Conservation (phyloP, 2,797 vertebrate genomes). For the Hydrolagus colliei region DNA sequence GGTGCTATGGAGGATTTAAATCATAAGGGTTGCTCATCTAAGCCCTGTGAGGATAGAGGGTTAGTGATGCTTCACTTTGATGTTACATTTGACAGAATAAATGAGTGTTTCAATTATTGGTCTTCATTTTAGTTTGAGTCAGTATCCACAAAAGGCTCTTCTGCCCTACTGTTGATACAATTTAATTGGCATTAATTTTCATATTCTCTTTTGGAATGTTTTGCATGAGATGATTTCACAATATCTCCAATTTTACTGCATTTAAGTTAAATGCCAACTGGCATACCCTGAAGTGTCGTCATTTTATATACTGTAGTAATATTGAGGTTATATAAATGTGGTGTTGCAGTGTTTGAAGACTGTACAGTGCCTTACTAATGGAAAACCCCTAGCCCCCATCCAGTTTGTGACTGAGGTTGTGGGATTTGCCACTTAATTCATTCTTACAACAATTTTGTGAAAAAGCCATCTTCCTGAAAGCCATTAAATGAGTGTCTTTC, state of each 20-base stretch:
- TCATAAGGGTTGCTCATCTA: background rate
- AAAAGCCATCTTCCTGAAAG: too few species aligned
- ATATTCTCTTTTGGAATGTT: background rate
- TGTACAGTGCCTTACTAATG: too few species aligned
- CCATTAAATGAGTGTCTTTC: too few species aligned
- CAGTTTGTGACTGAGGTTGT: too few species aligned
- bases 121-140: constrained; percentile 11
- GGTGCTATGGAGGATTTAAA: background rate
- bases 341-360: too few species aligned
- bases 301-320: background rate
- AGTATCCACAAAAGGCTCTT: background rate
- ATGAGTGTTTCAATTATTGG: background rate
- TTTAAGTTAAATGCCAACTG: background rate
- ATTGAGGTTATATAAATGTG: too few species aligned
- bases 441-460: too few species aligned
- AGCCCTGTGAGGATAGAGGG: background rate
- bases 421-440: too few species aligned
- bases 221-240: background rate
- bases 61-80: constrained; percentile 7
- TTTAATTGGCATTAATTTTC: constrained; percentile 25
- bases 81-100: background rate
- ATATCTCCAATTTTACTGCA: constrained; percentile 17
- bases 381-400: too few species aligned
- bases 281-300: too few species aligned
- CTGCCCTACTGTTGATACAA: background rate